These are phyloP conservation scores for Caranx ignobilis DNA, from an alignment of 2,113 vertebrate species.

Conservation along the genomic window DNA sequence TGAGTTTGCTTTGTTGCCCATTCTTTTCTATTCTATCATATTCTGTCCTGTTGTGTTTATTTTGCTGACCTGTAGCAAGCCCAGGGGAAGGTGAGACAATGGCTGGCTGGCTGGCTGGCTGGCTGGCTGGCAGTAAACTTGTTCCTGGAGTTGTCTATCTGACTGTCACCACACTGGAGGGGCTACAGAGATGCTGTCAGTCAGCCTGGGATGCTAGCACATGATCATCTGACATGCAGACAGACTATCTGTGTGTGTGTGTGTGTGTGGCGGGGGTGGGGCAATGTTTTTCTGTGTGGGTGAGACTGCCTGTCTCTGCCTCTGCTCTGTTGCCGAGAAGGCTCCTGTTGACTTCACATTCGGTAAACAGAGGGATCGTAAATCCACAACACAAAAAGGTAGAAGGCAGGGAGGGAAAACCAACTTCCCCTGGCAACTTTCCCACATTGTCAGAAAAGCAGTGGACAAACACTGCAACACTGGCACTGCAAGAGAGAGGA, in stretches of 20 bases:
- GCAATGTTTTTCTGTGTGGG: slow-evolving; percentile 41
- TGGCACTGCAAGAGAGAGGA: neutral
- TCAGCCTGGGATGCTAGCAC: slow-evolving; percentile 46
- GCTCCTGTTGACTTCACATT: slow-evolving; percentile 83
- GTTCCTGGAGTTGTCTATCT: slow-evolving; percentile 65
- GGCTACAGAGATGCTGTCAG: slow-evolving; percentile 58
- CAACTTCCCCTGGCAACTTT: slow-evolving; percentile 63
- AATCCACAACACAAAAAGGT: slow-evolving; percentile 66
- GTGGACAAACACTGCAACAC: slow-evolving; percentile 7
- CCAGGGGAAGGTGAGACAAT: slow-evolving; percentile 58
- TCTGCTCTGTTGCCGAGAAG: slow-evolving; percentile 53
- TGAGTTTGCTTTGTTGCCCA: neutral
- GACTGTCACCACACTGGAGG: slow-evolving; percentile 50
- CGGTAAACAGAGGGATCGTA: slow-evolving; percentile 70
- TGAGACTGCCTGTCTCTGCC: slow-evolving; percentile 58
- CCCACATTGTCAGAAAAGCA: slow-evolving; percentile 40
- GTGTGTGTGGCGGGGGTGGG: slow-evolving; percentile 8
- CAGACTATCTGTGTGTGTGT: slow-evolving; percentile 29
- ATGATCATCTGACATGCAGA: slow-evolving; percentile 57
- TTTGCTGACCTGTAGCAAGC: slow-evolving; percentile 45
- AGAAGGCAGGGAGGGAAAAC: slow-evolving; percentile 42
- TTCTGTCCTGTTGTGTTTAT: slow-evolving; percentile 24
- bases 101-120: slow-evolving; percentile 49
- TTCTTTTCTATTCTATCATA: neutral
- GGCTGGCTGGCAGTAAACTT: slow-evolving; percentile 59